Conservation (phyloP, 2,113 vertebrate species). For the Sinocyclocheilus grahami region DNA sequence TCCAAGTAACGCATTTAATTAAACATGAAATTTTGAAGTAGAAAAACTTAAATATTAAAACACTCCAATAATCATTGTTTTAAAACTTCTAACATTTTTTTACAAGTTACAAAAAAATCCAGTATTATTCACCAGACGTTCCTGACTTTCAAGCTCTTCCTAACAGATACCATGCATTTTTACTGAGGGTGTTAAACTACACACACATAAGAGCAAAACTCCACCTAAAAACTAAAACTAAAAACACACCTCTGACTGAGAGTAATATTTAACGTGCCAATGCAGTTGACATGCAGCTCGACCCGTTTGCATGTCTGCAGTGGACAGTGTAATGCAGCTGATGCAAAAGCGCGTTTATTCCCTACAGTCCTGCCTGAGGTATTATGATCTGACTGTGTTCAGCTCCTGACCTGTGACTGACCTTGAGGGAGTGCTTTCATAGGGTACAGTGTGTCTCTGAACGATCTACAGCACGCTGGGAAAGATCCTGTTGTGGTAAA, state of each 20-base stretch:
- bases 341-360: conserved; percentile 15
- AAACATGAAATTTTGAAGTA: too few species aligned
- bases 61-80: too few species aligned
- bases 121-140: not conserved
- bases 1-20: too few species aligned
- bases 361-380: not conserved
- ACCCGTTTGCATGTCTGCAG: not conserved
- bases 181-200: not conserved
- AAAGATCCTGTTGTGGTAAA: conserved; percentile 66
- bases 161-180: conserved; percentile 34
- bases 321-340: not conserved
- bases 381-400: not conserved
- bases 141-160: conserved; percentile 42
- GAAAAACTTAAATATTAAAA: too few species aligned
- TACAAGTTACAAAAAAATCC: not conserved
- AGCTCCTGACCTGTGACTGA: not conserved
- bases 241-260: not conserved
- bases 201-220: not conserved
- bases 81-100: not conserved
- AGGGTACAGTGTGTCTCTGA: conserved; percentile 62
- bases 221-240: not conserved
- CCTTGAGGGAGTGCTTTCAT: conserved; percentile 54
- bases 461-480: conserved; percentile 58
- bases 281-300: not conserved
- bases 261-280: not conserved